Evolutionary conservation across 2,113 vertebrate species (phyloP).

Genomic region (Sylvicapra grimmia): DNA sequence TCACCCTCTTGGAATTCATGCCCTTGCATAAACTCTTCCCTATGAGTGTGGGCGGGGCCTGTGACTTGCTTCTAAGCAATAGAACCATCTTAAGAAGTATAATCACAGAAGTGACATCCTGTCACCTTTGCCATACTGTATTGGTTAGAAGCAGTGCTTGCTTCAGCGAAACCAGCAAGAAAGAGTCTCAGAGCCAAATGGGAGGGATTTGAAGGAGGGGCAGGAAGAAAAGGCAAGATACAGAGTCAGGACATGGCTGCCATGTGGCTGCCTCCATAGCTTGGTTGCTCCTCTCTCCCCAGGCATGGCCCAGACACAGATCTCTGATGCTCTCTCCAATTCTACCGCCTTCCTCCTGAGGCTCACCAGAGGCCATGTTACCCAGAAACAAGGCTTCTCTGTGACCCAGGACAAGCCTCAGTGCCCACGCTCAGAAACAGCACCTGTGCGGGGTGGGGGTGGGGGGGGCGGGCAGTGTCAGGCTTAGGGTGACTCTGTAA

Average conservation of each 20-base stretch:
- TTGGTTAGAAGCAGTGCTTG: background rate
- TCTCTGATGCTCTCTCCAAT: background rate
- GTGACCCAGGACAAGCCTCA: constrained; percentile 70
- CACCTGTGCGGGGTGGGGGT: constrained; percentile 21
- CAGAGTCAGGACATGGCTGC: background rate
- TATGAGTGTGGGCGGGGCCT: background rate
- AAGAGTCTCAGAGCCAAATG: background rate
- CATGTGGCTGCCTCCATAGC: background rate
- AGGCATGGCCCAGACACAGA: background rate
- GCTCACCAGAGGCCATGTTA: constrained; percentile 55
- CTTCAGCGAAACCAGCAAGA: background rate
- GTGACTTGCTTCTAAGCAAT: background rate
- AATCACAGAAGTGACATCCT: background rate
- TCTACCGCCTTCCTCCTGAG: background rate
- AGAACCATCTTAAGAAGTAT: background rate
- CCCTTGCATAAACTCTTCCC: background rate
- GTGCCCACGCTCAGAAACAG: constrained; percentile 62
- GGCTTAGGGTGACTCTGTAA: constrained; percentile 69
- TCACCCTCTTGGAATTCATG: background rate
- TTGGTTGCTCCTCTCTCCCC: background rate
- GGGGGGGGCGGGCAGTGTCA: constrained; percentile 11
- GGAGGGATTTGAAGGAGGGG: background rate
- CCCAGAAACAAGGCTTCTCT: constrained; percentile 68
- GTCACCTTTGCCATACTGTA: background rate
- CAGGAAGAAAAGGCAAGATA: background rate